These are phyloP conservation scores for Phortica magna DNA, from an alignment of 2,888 invertebrate genomes.

Conservation along the genomic window DNA sequence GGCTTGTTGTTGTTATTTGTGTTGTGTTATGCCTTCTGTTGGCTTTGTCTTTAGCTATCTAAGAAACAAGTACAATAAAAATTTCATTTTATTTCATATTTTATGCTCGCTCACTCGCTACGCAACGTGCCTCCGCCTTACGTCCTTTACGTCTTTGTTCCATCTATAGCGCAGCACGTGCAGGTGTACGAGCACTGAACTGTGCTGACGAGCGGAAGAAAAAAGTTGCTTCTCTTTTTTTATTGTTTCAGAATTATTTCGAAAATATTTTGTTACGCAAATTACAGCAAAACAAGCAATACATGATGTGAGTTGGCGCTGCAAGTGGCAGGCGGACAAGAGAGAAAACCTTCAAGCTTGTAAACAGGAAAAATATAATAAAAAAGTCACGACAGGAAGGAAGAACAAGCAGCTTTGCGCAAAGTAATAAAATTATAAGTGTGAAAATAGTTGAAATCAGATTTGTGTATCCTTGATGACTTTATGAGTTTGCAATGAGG, in stretches of 20 bases:
- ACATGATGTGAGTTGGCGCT: too few relatives aligned
- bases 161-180: too few relatives aligned
- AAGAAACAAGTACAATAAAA: not conserved
- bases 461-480: not conserved
- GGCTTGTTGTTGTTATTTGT: not conserved
- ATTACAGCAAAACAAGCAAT: constrained; percentile 7
- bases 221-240: not conserved
- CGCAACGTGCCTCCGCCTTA: too few relatives aligned
- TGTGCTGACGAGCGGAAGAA: not conserved
- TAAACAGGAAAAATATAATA: not conserved
- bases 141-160: too few relatives aligned
- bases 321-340: not conserved
- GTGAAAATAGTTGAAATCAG: not conserved
- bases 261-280: constrained; percentile 24
- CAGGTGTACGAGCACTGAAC: too few relatives aligned
- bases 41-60: not conserved
- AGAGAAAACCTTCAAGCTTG: not conserved
- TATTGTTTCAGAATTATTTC: not conserved
- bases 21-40: not conserved
- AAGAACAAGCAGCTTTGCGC: constrained; percentile 19
- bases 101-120: too few relatives aligned
- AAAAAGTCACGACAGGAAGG: not conserved
- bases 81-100: too few relatives aligned
- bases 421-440: constrained; percentile 37
- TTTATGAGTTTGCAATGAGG: too few relatives aligned